Evolutionary conservation across 2,113 vertebrate species (phyloP).

Genomic region (Malurus cyaneus): DNA sequence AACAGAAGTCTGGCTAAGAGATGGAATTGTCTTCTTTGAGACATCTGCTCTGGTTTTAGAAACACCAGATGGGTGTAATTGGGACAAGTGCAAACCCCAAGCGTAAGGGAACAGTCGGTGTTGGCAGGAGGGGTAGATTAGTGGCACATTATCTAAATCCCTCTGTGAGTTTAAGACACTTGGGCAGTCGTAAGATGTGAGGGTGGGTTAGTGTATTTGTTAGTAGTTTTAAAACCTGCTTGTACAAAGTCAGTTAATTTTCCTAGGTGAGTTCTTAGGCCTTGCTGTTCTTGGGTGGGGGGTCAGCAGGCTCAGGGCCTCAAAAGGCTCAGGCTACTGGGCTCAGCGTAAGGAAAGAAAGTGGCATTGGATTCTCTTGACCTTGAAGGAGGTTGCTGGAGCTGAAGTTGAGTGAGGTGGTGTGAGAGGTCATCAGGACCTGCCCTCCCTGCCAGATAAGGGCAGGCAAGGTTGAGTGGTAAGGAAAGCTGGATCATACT

Average conservation of each 20-base stretch:
- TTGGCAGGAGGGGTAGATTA: neutral
- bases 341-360: neutral
- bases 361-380: neutral
- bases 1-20: neutral
- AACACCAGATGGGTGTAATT: neutral
- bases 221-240: neutral
- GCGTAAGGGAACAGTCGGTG: neutral
- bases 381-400: neutral
- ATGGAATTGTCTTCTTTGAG: neutral
- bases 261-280: neutral
- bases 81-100: neutral
- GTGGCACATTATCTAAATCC: neutral
- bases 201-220: neutral
- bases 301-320: neutral
- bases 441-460: neutral
- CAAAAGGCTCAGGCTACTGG: neutral
- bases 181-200: neutral
- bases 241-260: neutral
- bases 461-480: neutral
- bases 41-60: slow-evolving; percentile 10
- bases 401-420: neutral
- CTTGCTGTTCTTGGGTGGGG: neutral
- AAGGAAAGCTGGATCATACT: neutral
- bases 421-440: neutral
- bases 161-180: neutral